Base-by-base conservation (phyloP, 2,797 vertebrate species). In the Uromys caudimaculatus region DNA sequence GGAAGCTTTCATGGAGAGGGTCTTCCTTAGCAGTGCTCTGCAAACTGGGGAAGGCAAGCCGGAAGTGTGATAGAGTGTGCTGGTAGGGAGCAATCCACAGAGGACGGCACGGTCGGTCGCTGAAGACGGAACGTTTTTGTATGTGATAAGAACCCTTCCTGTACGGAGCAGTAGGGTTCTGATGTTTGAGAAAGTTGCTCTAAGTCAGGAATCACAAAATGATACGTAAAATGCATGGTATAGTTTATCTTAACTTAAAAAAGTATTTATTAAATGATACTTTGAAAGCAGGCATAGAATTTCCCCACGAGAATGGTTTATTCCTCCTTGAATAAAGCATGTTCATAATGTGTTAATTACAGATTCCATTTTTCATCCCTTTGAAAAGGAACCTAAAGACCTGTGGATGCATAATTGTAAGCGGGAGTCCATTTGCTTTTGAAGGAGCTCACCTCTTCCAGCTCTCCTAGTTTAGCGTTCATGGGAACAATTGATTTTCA, bases 221-320 rank as follows among this genome's bases (percentile, higher is more conserved):
- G 44, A 89, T 91, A 73, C 27, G 58, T 64, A 89, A 87, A 87
- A 76, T 96, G 52, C 32, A 81, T 67, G 35, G 35, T 58, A 8
- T 32, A 38, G 93, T 96, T 83, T 62, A 94, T 84, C 62, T 95
- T 93, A 90, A 83, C 60, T 87, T 92, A 82, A 93, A 94, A 29
- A 67, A 27, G n/a, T 27, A 79, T 78, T 86, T 96, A 83, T 87
- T 89, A 94, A 92, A 62, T 52, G 58, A 38, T 54, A 58, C 69
- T 91, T 95, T 64, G 93, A 86, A 86, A 93, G 81, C 64, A 4
- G 50, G 19, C n/a, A 14, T 41, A 50, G 83, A n/a, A 62, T 78
- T 91, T 84, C 92, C 50, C 89, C 87, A 44, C 19, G 35, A 73
- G n/a, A 94, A 56, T 56, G 94, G 79, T 89, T 95, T 86, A 1